Percentiles rank a stretch among this genome's conserved stretches.
Evolutionary conservation across 1,140 invertebrate genomes (phyloP).

Genomic region (Galleria mellonella): DNA sequence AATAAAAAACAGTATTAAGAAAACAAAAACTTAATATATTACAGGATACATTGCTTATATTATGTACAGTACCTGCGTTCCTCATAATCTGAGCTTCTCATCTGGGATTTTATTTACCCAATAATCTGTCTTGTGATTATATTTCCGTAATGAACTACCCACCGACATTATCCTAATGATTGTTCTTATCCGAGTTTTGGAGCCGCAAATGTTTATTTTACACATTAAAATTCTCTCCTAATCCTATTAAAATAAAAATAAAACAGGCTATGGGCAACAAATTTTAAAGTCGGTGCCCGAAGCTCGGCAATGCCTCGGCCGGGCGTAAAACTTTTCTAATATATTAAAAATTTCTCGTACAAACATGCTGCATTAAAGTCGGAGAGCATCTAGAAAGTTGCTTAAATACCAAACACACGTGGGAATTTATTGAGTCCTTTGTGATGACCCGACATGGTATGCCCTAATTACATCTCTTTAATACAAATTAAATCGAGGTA

Average conservation of each 20-base stretch:
- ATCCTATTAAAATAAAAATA: constrained; percentile 34
- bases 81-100: too few relatives aligned
- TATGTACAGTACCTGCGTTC: too few relatives aligned
- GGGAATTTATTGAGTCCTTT: constrained; percentile 18
- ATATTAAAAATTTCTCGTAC: constrained; percentile 43
- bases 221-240: constrained; percentile 23
- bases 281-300: constrained; percentile 30
- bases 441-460: neutral
- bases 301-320: constrained; percentile 8
- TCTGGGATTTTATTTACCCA: too few relatives aligned
- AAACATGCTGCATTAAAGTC: constrained; percentile 35
- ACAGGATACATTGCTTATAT: too few relatives aligned
- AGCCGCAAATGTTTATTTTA: constrained; percentile 26
- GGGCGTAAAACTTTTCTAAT: constrained; percentile 36
- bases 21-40: too few relatives aligned
- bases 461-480: too few relatives aligned
- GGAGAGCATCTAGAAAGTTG: constrained; percentile 24
- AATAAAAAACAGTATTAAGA: too few relatives aligned
- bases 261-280: constrained; percentile 24
- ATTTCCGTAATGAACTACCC: too few relatives aligned
- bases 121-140: too few relatives aligned
- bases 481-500: too few relatives aligned
- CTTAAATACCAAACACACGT: constrained; percentile 16
- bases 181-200: constrained; percentile 25
- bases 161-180: too few relatives aligned